Base-by-base conservation (phyloP, 2,888 invertebrate genomes). In the Camponotus fellah region DNA sequence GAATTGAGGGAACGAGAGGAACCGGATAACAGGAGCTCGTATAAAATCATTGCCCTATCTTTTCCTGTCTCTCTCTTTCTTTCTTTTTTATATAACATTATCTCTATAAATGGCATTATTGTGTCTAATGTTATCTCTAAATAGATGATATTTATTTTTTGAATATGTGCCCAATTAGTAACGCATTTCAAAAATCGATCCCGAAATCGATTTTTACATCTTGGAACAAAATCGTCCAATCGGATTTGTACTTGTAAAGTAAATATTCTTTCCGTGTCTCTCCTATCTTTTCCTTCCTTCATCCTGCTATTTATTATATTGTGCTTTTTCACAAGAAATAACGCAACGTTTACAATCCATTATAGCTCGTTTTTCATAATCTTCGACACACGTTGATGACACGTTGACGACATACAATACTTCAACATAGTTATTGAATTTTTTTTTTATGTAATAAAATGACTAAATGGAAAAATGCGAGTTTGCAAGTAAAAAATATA, bases 181-280 rank as follows among this genome's bases (percentile, higher is more conserved):
- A 53, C n/a, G 53, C n/a, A 53, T 53, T 53, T 53, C n/a, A 56
- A 58, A 14, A 40, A 58, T 56, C 37, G 21, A 0, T 9, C 17
- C 5, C 60, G 74, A 62, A 60, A 74, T 34, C 17, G 56, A 77
- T 82, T 79, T 69, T 64, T 82, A 87, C 83, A 90, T 88, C 88
- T 80, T 80, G 62, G 58, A 90, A 83, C 76, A 76, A 82, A 88
- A 87, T 85, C 75, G 76, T 72, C 64, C 75, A 85, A 86, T 89
- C 82, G 79, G 81, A 85, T 91, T 90, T 91, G 87, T 91, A 87
- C 91, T 88, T 90, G 17, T 49, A 86, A 91, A 89, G 86, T 88
- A 87, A 90, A 86, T 71, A 75, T 76, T 37, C 46, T 17, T 82
- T 26, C 26, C 58, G 62, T 66, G 17, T 62, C 26, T 71, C 14